Evolutionary conservation across 2,113 vertebrate genomes (phyloP), one percentile per base, ranked within the genome.

Genomic region (Fukomys damarensis): DNA sequence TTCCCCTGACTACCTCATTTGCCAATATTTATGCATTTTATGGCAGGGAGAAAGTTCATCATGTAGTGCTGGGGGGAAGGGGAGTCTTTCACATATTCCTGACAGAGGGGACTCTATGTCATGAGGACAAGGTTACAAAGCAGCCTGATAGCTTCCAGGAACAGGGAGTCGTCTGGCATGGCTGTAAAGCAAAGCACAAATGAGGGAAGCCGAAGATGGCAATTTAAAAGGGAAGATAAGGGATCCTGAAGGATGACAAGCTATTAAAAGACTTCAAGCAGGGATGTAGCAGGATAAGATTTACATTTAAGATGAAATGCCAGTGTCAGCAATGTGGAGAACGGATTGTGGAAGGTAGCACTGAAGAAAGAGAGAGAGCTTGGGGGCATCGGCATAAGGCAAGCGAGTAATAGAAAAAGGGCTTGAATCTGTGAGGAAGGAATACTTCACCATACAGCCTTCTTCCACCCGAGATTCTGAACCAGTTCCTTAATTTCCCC

Each of bases 71-170:
- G 30, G n/a, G 9, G 59, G 28, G 9, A 13, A 9, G 24, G 54
- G 6, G 11, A 17, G 17, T n/a, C 38, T 66, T 91, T 52, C 83
- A 46, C 43, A 30, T 30, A 56, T 89, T 86, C 77, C 63, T 59
- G 56, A 66, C 14, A 94, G 4, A 76, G 70, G 49, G 52, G 85
- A 49, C 20, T 74, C 72, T 26, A 11, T 26, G 7, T 46, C 46
- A n/a, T 81, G 46, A 92, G 35, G 56, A 81, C 49, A 10, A 77
- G 32, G 49, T 82, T 76, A 61, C 84, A 68, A 76, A 95, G 68
- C 19, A 70, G 61, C 77, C 65, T 92, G 85, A 86, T 81, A 88
- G 58, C 68, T 89, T 82, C 77, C 77, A 93, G 94, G 95, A 90
- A 90, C 10, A 52, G 10, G 13, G 80, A 96, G 81, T 54, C 16